phyloP scores from a whole-genome alignment of 2,888 invertebrate species.

The Cerastoderma edule region DNA sequence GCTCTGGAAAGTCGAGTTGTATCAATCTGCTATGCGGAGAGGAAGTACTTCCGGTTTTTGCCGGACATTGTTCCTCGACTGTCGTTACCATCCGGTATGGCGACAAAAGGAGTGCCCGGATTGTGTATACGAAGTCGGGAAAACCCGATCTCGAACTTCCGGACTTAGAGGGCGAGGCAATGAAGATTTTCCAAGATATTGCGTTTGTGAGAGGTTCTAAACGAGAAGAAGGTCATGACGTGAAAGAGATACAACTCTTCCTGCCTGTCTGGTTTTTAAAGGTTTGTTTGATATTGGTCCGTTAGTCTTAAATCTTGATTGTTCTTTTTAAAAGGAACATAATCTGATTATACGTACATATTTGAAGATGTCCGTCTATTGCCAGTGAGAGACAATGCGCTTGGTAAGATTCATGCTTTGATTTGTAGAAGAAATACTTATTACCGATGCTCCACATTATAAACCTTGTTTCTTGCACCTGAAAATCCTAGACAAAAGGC shows the following conservation, averaged over 20 bases:
- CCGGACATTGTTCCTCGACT: constrained; percentile 73
- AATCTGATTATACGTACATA: too few species aligned
- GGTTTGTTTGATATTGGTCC: too few species aligned
- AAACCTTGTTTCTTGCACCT: too few species aligned
- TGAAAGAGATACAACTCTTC: constrained; percentile 59
- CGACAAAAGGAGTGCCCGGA: constrained; percentile 47
- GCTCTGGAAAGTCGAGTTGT: constrained; percentile 78
- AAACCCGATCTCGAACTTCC: constrained; percentile 34
- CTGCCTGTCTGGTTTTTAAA: constrained; percentile 56
- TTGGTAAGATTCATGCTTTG: too few species aligned
- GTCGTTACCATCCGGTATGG: constrained; percentile 73
- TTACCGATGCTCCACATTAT: too few species aligned
- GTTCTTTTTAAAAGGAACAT: too few species aligned
- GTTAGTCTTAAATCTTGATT: too few species aligned
- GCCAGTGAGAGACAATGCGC: too few species aligned
- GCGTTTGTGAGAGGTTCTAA: constrained; percentile 38
- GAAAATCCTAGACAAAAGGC: too few species aligned
- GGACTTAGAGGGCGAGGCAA: constrained; percentile 35
- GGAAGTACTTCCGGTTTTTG: constrained; percentile 62
- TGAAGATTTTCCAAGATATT: constrained; percentile 32
- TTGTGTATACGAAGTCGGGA: constrained; percentile 50
- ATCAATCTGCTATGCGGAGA: constrained; percentile 76
- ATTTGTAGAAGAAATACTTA: too few species aligned
- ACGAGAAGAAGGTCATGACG: constrained; percentile 45
- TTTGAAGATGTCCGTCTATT: too few species aligned